Conservation (phyloP, 2,797 vertebrate species). For the Neopelma chrysocephalum region DNA sequence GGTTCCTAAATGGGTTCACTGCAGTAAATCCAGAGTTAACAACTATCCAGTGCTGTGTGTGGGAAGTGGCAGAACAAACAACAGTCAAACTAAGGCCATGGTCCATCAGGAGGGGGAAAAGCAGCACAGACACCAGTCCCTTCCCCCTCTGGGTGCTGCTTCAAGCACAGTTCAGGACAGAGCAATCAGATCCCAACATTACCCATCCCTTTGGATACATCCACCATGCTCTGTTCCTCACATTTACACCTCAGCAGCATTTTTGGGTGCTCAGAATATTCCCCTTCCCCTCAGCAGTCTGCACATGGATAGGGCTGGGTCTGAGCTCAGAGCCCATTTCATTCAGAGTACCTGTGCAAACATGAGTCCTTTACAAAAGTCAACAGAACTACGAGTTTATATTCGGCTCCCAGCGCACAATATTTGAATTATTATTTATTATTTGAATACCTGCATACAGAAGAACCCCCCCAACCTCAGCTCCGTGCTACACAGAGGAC, state of each 20-base stretch:
- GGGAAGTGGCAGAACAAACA: not conserved
- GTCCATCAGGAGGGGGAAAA: not conserved
- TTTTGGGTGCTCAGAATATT: not conserved
- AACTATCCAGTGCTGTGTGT: not conserved
- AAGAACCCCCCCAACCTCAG: not conserved
- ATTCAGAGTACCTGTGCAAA: not conserved
- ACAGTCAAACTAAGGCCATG: not conserved
- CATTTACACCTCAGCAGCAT: not conserved
- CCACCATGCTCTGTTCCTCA: not conserved
- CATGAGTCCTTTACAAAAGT: not conserved
- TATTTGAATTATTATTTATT: not conserved
- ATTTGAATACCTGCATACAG: not conserved
- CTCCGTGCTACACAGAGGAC: not conserved
- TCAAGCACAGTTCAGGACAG: not conserved
- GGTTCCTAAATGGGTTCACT: not conserved
- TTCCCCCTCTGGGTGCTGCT: not conserved
- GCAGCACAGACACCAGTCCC: not conserved
- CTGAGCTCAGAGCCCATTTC: not conserved
- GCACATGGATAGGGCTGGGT: not conserved
- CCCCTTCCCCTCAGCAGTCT: not conserved
- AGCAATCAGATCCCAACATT: not conserved
- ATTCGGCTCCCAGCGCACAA: not conserved
- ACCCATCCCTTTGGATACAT: not conserved
- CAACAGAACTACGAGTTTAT: not conserved
- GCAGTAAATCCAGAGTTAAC: not conserved